Conservation (phyloP, 1,140 invertebrate species). For the Reticulitermes speratus region DNA sequence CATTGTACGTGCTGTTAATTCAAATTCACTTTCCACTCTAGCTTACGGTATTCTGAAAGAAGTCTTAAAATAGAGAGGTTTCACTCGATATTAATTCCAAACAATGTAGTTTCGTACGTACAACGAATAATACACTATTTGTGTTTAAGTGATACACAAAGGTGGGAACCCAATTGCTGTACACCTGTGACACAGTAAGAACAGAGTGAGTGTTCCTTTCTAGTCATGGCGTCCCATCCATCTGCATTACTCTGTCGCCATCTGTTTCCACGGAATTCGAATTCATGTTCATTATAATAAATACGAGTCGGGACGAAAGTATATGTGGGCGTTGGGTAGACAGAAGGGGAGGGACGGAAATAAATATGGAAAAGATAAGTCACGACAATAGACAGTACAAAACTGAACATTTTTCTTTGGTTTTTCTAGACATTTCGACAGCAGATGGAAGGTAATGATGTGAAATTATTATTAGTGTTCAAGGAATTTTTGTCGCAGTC, state of each 20-base stretch:
- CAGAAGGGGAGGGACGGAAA: neutral
- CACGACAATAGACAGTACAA: conserved; percentile 6
- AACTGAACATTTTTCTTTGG: conserved; percentile 8
- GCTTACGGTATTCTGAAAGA: no score
- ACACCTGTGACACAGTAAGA: neutral
- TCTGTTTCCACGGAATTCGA: conserved; percentile 6
- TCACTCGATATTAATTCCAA: neutral
- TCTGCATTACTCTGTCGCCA: neutral
- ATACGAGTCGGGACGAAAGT: neutral
- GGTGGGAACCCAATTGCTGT: neutral
- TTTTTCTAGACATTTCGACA: conserved; percentile 16
- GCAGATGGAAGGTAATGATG: conserved; percentile 12
- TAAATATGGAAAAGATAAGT: conserved; percentile 19
- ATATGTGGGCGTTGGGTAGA: neutral
- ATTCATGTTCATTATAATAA: conserved; percentile 10
- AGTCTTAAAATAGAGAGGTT: no score
- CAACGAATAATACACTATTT: neutral
- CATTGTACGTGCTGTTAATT: no score
- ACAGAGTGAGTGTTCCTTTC: neutral
- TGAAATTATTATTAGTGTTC: conserved; percentile 14
- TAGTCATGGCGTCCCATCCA: neutral
- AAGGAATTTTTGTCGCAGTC: conserved; percentile 16
- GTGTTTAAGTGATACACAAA: neutral
- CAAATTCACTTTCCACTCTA: no score
- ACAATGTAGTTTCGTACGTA: neutral